These are phyloP conservation scores for Salminus brasiliensis DNA, from an alignment of 2,113 vertebrate species.

Conservation along the genomic window DNA sequence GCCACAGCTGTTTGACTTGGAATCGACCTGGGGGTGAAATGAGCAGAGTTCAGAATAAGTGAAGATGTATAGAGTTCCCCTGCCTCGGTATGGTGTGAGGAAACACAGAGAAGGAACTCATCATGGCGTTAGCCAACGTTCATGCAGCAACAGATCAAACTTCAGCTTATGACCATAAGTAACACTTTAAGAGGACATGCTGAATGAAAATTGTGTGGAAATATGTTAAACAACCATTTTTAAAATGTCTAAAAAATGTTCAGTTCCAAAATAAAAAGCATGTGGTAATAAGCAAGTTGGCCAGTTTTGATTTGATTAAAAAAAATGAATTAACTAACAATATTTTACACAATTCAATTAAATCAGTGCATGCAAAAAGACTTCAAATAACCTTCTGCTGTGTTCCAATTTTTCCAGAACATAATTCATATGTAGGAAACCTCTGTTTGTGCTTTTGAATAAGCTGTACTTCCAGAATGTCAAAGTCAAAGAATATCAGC, in stretches of 20 bases:
- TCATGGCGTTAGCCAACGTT: conserved; percentile 8
- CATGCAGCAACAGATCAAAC: neutral
- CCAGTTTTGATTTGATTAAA: too few species aligned
- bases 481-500: neutral
- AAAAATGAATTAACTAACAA: too few species aligned
- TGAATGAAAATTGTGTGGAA: neutral
- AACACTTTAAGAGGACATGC: neutral
- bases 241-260: too few species aligned
- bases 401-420: too few species aligned
- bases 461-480: neutral
- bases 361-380: too few species aligned
- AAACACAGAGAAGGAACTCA: conserved; percentile 17
- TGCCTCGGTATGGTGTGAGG: neutral
- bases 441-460: neutral
- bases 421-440: neutral
- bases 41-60: conserved; percentile 18
- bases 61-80: conserved; percentile 30
- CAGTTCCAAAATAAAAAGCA: too few species aligned
- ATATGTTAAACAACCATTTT: neutral
- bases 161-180: conserved; percentile 10
- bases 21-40: conserved; percentile 17
- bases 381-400: too few species aligned
- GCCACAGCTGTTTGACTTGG: conserved; percentile 42
- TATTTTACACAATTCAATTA: too few species aligned
- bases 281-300: neutral